Evolutionary conservation across 2,888 invertebrate genomes (phyloP), one percentile per base, ranked within the genome.

Genomic region (Troilus luridus): DNA sequence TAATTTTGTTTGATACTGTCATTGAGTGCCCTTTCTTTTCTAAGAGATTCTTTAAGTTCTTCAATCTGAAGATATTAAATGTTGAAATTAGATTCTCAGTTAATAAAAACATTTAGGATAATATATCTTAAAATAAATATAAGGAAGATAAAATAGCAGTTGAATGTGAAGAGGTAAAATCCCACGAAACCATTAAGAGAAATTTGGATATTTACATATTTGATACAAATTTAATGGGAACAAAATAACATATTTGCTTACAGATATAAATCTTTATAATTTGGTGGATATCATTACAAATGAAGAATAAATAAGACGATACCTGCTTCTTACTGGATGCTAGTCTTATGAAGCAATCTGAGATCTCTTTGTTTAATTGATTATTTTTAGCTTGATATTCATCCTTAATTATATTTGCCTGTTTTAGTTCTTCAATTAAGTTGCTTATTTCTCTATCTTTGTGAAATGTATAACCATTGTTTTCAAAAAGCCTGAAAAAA

Each of bases 341-440:
- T 21, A 81, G 77, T 58, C n/a, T 90, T 19, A 27, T 81, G 1
- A 56, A 56, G 19, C 64, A 54, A 58, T 56, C 58, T 2, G 77
- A 77, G 14, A 90, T 54, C 58, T 90, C 90, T 59, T 72, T 90
- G n/a, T 81, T 77, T 9, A 90, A 59, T 24, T 77, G 77, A 56
- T 11, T 27, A 24, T 90, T 90, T 60, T 60, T 90, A 24, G 2
- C 17, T 41, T 60, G 21, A 58, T 67, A 90, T 59, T 90, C 90
- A 19, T 90, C 58, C 81, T 90, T 90, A 11, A 81, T 7, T 81
- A n/a, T 10, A 24, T 60, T 90, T 12, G 77, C 27, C 72, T 72
- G 54, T 67, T 54, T 58, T 24, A 90, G 54, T 59, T 90, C 90
- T 90, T 90, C 77, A n/a, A 27, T 77, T 17, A 90, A 41, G 10